A percentile compares a stretch with the other conserved stretches of the same genome.
Evolutionary conservation across 2,888 invertebrate species (phyloP).

Genomic region (Spilosoma lubricipeda): DNA sequence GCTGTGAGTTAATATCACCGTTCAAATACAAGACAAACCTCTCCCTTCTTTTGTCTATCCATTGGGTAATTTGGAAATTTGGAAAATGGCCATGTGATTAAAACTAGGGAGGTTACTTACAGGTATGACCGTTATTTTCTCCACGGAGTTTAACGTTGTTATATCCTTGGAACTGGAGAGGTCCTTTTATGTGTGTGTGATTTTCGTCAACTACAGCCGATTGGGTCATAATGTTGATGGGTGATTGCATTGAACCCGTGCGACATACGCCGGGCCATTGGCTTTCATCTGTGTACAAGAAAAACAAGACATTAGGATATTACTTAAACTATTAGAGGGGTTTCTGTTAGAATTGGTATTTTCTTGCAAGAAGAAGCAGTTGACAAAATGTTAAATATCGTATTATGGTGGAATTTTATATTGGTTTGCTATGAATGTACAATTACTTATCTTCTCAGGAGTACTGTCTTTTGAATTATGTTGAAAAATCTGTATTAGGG

Average conservation of each 20-base stretch:
- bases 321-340: background rate
- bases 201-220: constrained; percentile 81
- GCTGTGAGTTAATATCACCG: background rate
- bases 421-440: no score
- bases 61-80: background rate
- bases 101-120: constrained; percentile 57
- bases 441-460: no score
- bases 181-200: constrained; percentile 73
- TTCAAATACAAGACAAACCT: background rate
- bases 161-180: constrained; percentile 73
- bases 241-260: constrained; percentile 89
- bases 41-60: background rate
- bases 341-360: background rate
- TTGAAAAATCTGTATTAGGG: no score
- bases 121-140: constrained; percentile 74
- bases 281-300: constrained; percentile 61
- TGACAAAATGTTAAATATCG: no score
- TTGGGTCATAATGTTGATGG: constrained; percentile 89
- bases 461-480: no score
- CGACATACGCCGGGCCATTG: constrained; percentile 89
- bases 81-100: background rate
- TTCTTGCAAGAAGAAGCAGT: background rate
- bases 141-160: constrained; percentile 62
- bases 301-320: background rate
- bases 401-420: no score